phyloP scores from a whole-genome alignment of 2,888 invertebrate genomes.

The Lordiphosa andalusiaca region DNA sequence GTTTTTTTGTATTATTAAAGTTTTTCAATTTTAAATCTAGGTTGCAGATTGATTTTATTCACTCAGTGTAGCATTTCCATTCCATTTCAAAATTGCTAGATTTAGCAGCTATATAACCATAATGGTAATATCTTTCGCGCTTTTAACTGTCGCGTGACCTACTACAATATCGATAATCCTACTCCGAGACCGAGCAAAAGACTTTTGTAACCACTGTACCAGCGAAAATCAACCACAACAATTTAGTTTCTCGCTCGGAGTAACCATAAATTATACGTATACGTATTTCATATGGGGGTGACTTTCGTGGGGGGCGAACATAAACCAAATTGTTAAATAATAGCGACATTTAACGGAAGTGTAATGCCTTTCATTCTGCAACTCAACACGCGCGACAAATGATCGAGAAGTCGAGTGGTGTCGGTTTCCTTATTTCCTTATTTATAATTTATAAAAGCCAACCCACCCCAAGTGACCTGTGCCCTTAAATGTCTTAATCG shows the following conservation, averaged over 20 bases:
- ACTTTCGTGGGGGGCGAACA: conserved; percentile 47
- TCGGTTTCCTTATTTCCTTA: conserved; percentile 18
- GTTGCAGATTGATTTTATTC: too few species aligned
- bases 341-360: conserved; percentile 72
- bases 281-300: conserved; percentile 17
- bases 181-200: too few species aligned
- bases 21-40: too few species aligned
- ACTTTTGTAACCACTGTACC: conserved; percentile 2
- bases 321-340: conserved; percentile 71
- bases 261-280: conserved; percentile 67
- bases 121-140: too few species aligned
- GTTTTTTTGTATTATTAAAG: too few species aligned
- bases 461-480: neutral
- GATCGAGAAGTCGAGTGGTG: conserved; percentile 30
- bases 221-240: conserved; percentile 43
- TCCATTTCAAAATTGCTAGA: too few species aligned
- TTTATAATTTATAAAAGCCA: conserved; percentile 47
- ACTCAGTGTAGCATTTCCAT: too few species aligned
- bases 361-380: conserved; percentile 50
- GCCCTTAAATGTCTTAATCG: conserved; percentile 59
- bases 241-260: conserved; percentile 54
- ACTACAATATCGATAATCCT: too few species aligned
- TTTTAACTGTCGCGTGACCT: too few species aligned
- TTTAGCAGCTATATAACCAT: too few species aligned
- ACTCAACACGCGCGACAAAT: conserved; percentile 65